These are phyloP conservation scores for Axea sp. DNA, from an alignment of 2,888 invertebrate genomes.

Conservation along the genomic window DNA sequence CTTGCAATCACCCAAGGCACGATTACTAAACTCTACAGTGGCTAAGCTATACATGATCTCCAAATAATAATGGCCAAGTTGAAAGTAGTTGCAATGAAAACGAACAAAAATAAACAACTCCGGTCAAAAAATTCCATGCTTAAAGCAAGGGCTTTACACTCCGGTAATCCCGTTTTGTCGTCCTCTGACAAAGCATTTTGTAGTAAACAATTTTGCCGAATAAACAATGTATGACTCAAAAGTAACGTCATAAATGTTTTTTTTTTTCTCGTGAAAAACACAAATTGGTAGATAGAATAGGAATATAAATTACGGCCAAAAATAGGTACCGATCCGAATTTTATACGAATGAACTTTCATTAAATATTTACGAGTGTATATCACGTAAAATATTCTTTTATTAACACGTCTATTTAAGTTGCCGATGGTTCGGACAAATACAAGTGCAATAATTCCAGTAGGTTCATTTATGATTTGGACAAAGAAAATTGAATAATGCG, in stretches of 20 bases:
- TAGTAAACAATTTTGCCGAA: conserved; percentile 41
- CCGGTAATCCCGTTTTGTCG: conserved; percentile 37
- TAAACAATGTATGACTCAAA: conserved; percentile 29
- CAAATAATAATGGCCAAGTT: conserved; percentile 56
- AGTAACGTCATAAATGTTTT: conserved; percentile 30
- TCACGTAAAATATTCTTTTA: conserved; percentile 15
- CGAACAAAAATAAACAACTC: conserved; percentile 33
- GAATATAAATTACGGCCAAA: not conserved
- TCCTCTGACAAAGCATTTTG: conserved; percentile 24
- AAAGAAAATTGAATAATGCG: conserved; percentile 64
- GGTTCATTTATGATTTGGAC: conserved; percentile 47
- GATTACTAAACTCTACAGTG: conserved; percentile 60
- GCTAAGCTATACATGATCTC: conserved; percentile 57
- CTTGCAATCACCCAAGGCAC: conserved; percentile 67
- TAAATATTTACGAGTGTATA: conserved; percentile 4
- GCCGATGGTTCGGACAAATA: conserved; percentile 26
- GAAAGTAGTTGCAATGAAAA: conserved; percentile 51
- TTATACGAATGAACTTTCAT: conserved; percentile 3
- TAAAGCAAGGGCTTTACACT: conserved; percentile 27
- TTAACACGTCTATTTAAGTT: conserved; percentile 15
- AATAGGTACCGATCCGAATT: no score
- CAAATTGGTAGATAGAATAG: conserved; percentile 4
- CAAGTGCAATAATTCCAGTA: conserved; percentile 37
- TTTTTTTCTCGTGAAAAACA: conserved; percentile 4
- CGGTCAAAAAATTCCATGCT: conserved; percentile 22